Conservation (phyloP, 2,797 vertebrate species). For the Mormyrops boulengeri region DNA sequence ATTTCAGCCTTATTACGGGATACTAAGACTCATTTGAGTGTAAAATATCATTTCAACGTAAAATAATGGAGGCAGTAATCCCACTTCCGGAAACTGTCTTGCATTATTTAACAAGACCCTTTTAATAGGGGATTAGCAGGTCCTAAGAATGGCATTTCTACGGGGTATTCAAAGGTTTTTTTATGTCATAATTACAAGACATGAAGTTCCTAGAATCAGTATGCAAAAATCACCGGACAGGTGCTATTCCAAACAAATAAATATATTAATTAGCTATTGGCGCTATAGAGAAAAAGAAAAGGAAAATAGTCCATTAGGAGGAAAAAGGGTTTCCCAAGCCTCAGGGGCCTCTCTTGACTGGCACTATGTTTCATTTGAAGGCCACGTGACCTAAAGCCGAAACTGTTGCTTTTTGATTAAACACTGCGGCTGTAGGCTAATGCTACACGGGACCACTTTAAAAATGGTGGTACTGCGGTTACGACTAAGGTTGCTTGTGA, state of each 20-base stretch:
- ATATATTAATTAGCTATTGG: slow-evolving; percentile 71
- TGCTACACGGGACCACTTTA: background rate
- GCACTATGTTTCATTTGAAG: slow-evolving; percentile 1
- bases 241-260: slow-evolving; percentile 78
- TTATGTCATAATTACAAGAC: slow-evolving; percentile 94
- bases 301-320: slow-evolving; percentile 4
- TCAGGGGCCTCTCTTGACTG: background rate
- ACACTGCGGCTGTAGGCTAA: background rate
- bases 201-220: slow-evolving; percentile 80
- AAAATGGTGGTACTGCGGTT: background rate
- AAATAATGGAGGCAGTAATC: slow-evolving; percentile 90
- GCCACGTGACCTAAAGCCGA: slow-evolving; percentile 8
- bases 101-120: slow-evolving; percentile 96
- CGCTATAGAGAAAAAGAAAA: slow-evolving; percentile 64
- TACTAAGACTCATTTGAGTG: slow-evolving; percentile 76
- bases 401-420: background rate
- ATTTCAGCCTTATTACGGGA: slow-evolving; percentile 59
- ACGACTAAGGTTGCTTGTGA: background rate
- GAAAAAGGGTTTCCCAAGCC: slow-evolving; percentile 9
- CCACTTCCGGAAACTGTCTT: slow-evolving; percentile 97
- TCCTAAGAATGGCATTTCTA: slow-evolving; percentile 78
- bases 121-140: slow-evolving; percentile 97
- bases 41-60: slow-evolving; percentile 98
- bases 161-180: slow-evolving; percentile 77
- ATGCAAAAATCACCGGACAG: slow-evolving; percentile 72